Conservation (phyloP, 1,140 invertebrate species). For the Halyomorpha halys region DNA sequence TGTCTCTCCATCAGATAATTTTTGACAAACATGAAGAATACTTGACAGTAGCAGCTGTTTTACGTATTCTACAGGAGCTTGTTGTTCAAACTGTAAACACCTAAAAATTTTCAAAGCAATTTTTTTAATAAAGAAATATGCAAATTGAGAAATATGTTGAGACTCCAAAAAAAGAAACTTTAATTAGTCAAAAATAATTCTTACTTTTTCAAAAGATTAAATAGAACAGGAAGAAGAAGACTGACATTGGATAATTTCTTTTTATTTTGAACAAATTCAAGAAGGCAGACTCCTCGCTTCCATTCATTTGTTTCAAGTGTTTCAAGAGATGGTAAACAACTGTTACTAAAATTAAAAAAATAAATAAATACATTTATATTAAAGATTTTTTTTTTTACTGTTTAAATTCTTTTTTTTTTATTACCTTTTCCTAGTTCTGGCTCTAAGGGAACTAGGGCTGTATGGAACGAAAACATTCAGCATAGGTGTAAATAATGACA, state of each 20-base stretch:
- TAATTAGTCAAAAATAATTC: not conserved
- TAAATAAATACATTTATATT: not conserved
- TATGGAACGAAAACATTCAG: constrained; percentile 27
- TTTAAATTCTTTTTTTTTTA: not conserved
- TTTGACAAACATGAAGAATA: constrained; percentile 59
- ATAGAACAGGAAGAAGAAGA: constrained; percentile 58
- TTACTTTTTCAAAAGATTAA: constrained; percentile 64
- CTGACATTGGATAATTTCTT: constrained; percentile 58
- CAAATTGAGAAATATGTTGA: not conserved
- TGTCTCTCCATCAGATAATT: constrained; percentile 40
- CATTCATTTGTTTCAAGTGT: constrained; percentile 53
- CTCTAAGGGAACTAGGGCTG: not conserved
- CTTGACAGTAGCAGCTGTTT: constrained; percentile 75
- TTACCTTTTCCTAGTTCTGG: constrained; percentile 7
- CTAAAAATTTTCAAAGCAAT: constrained; percentile 32
- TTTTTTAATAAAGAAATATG: constrained; percentile 1
- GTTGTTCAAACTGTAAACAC: constrained; percentile 69
- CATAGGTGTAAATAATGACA: constrained; percentile 50
- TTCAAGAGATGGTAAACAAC: constrained; percentile 37
- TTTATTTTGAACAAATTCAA: constrained; percentile 77
- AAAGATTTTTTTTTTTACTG: not conserved
- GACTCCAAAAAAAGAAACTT: not conserved
- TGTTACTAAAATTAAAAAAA: constrained; percentile 2
- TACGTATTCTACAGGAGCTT: constrained; percentile 73
- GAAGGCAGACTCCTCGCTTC: constrained; percentile 62